Base-by-base conservation (phyloP, 92 coral and sea anemone genomes). In the Palythoa heliodiscus region DNA sequence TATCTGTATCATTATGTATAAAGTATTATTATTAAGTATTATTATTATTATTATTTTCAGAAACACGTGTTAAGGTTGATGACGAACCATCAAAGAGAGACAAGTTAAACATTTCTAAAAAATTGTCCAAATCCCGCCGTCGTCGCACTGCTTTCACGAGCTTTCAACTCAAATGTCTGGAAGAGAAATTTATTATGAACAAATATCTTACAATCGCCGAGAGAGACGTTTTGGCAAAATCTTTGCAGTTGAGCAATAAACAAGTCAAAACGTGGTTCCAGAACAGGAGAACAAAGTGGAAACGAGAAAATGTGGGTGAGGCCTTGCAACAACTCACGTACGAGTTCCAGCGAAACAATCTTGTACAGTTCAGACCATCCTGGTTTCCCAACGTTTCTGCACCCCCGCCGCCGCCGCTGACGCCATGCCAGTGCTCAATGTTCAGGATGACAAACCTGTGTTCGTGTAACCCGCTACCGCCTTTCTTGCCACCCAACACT, bases 201-300 rank as follows among this genome's bases (percentile, higher is more conserved):
- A 95, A 97, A 60, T 97, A 97, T 86, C 93, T 97, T 9, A 97
- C 99, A 37, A 97, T 97, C 52, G 98, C 99, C 4, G 99, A 97
- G 60, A 87, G 99, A 73, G 99, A 97, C 85, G 92, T 95, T 87
- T 80, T 97, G 70, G 99, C 99, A 47, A 93, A 96, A 58, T 97
- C 99, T 14, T 87, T 97, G 52, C 98, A 97, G 77, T 93, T 97
- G 55, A 97, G 96, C 71, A 97, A 95, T 87, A 88, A 94, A 67
- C 99, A 97, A 83, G 98, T 97, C 7, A 97, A 97, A 88, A 97
- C 99, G 15, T 97, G 99, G 99, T 97, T 97, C 77, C 99, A 97
- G 69, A 97, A 97, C 68, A 93, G 99, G 23, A 89, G 99, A 66
- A 97, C 99, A 7, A 97, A 97, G 84, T 97, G 99, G 99, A 97